These are phyloP conservation scores for Dicaeum eximium DNA, from an alignment of 2,113 vertebrate species.

Conservation along the genomic window DNA sequence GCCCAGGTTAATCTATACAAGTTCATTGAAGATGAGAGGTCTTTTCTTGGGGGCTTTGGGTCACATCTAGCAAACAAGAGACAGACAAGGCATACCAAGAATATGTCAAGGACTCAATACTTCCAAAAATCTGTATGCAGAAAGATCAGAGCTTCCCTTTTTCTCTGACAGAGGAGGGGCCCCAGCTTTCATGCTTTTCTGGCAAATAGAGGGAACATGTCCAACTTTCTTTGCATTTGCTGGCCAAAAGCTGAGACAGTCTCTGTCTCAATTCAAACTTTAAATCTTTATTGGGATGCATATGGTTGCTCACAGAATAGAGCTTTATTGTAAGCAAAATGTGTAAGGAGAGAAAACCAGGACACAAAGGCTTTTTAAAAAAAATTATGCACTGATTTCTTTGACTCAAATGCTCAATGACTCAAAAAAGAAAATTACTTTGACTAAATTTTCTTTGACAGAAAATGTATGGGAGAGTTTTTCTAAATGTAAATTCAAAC, in stretches of 20 bases:
- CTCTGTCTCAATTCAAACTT: conserved; percentile 27
- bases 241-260: conserved; percentile 31
- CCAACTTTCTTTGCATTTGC: conserved; percentile 29
- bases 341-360: background rate
- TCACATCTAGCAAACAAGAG: background rate
- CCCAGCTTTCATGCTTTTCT: conserved; percentile 31
- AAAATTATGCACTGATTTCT: background rate
- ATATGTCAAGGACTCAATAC: background rate
- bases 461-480: background rate
- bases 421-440: too few species aligned
- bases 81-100: background rate
- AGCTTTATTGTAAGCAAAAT: background rate
- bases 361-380: background rate
- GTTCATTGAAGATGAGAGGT: background rate
- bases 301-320: background rate
- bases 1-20: background rate
- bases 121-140: background rate
- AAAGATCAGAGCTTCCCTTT: conserved; percentile 19
- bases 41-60: background rate
- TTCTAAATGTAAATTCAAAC: background rate
- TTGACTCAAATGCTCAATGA: background rate
- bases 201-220: conserved; percentile 31
- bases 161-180: background rate
- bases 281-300: conserved; percentile 17
- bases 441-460: too few species aligned